Evolutionary conservation across 2,888 invertebrate species (phyloP), one percentile per base, ranked within the genome.

Genomic region (Chrysolina americana): DNA sequence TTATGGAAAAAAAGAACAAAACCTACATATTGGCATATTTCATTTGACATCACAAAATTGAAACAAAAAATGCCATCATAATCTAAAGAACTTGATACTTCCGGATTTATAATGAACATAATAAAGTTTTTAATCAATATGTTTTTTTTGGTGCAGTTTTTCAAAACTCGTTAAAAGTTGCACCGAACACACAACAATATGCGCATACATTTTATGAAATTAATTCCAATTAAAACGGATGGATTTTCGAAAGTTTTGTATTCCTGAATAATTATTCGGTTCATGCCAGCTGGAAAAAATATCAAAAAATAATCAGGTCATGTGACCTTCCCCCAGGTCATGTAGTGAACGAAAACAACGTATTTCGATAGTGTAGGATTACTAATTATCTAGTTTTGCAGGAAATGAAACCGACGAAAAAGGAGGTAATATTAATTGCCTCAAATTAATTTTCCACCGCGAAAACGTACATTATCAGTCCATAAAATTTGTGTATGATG

Each of bases 91-190:
- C 36, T 36, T 8, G 36, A 36, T 36, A 8, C 8, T 36, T 36
- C 36, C 36, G 8, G 36, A 28, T 3, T 5, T 5, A 5, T 8
- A 3, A 3, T 36, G 8, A 17, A 48, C 17, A 17, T 2, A 48
- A 48, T 48, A 11, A 17, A 48, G 48, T 48, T 48, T 10, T 17
- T 17, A 48, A 48, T 48, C 10, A 5, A 48, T 17, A 2, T 15
- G 79, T 21, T 65, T 65, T 70, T 70, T 65, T 41, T 70, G 21
- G 21, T 66, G 47, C 41, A 68, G 59, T 63, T 65, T 53, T 41
- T 68, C 59, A 5, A 5, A 17, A 48, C 48, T 48, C 48, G 17
- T 48, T 48, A 48, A 48, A 48, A 48, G 17, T 48, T 48, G 8
- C 17, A 48, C 48, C 10, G 48, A 48, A 48, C 17, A 48, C 28